Evolutionary conservation across 2,797 vertebrate species (phyloP).

Genomic region (Alouatta caraya): DNA sequence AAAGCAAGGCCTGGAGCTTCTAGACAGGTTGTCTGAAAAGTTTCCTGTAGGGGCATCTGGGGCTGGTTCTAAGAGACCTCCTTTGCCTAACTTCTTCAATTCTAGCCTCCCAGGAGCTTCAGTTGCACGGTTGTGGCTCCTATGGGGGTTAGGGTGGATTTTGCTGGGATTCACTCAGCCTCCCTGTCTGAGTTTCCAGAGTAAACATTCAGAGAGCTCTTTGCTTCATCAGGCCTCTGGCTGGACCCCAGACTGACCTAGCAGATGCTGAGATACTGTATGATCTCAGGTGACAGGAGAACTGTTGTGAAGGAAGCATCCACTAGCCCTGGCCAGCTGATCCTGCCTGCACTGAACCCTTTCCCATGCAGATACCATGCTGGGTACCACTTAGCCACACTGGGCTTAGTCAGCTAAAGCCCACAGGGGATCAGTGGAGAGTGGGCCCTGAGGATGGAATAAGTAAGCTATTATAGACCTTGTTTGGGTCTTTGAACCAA

Average conservation of each 20-base stretch:
- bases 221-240: neutral
- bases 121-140: neutral
- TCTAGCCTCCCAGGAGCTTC: neutral
- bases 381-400: neutral
- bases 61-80: neutral
- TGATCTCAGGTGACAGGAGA: neutral
- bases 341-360: neutral
- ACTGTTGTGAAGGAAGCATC: neutral
- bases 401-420: neutral
- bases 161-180: neutral
- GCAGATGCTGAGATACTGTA: neutral
- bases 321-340: neutral
- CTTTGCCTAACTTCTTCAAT: neutral
- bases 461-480: neutral
- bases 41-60: neutral
- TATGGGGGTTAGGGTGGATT: neutral
- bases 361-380: neutral
- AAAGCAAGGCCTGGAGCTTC: neutral
- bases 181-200: neutral
- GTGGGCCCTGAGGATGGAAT: neutral
- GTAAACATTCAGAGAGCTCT: conserved; percentile 6
- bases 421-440: neutral
- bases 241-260: neutral
- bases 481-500: neutral
- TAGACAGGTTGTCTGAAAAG: neutral